A percentile compares a stretch with the other conserved stretches of the same genome.
Evolutionary conservation across 2,113 vertebrate genomes (phyloP).

Genomic region (Salvelinus namaycush): DNA sequence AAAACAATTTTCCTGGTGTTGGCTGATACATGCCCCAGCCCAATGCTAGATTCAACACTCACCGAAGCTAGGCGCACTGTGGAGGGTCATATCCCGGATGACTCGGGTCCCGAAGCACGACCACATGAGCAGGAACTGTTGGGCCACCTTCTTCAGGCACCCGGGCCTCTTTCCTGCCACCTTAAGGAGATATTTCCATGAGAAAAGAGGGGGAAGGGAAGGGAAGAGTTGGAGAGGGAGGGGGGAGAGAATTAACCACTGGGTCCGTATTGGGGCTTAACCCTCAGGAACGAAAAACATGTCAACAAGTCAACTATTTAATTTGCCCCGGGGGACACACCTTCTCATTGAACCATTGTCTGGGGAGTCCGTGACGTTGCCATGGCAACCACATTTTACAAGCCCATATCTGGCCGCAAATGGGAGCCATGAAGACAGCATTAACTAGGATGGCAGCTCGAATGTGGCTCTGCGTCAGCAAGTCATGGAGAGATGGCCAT

Average conservation of each 20-base stretch:
- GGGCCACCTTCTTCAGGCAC: slow-evolving; percentile 93
- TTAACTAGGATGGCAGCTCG: slow-evolving; percentile 69
- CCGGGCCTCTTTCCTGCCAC: slow-evolving; percentile 94
- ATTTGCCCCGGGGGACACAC: slow-evolving; percentile 78
- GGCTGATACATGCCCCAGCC: background rate
- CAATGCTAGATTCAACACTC: slow-evolving; percentile 58
- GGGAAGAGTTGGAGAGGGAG: slow-evolving; percentile 13
- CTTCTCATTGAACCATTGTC: slow-evolving; percentile 80
- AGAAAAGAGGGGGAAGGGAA: slow-evolving; percentile 68
- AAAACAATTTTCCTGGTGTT: background rate
- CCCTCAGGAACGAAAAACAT: slow-evolving; percentile 80
- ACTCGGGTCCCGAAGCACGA: slow-evolving; percentile 98
- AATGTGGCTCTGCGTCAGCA: slow-evolving; percentile 48
- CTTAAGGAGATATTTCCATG: slow-evolving; percentile 82
- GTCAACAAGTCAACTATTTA: slow-evolving; percentile 84
- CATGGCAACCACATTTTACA: slow-evolving; percentile 75
- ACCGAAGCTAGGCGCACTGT: slow-evolving; percentile 98
- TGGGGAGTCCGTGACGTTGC: slow-evolving; percentile 67
- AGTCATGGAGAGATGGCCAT: slow-evolving; percentile 38
- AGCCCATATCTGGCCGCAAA: slow-evolving; percentile 77
- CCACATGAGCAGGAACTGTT: slow-evolving; percentile 99
- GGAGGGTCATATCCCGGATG: slow-evolving; percentile 98
- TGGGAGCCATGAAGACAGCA: slow-evolving; percentile 80
- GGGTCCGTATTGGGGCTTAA: slow-evolving; percentile 70
- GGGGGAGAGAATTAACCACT: slow-evolving; percentile 71